Evolutionary conservation across 2,888 invertebrate genomes (phyloP), one percentile per base, ranked within the genome.

Genomic region (Lamellibrachia satsuma): DNA sequence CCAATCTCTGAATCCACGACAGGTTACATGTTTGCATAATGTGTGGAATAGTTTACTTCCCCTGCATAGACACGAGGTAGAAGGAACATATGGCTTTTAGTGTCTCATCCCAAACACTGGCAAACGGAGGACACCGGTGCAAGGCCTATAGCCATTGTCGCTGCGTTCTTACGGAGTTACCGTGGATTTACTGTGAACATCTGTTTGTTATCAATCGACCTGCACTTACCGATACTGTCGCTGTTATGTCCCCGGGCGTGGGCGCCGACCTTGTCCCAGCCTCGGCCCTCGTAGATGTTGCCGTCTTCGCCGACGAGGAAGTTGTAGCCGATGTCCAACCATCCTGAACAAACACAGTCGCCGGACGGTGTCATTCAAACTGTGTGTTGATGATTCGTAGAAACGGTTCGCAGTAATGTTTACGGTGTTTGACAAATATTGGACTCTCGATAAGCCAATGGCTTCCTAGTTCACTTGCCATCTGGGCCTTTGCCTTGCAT

Each of bases 251-350:
- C 75, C 4, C 75, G 75, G n/a, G 75, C 75, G 75, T 75, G 75
- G 75, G 75, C 75, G 75, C 75, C 75, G 22, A 75, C 75, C n/a
- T 75, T 75, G 15, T n/a, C 75, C 75, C 75, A 75, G 75, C 75
- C 75, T 75, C 75, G 75, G 6, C 75, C 75, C 75, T 75, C 75
- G 22, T 75, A 75, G 15, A 75, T 75, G 75, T 75, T 75, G 4
- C 75, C 75, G 22, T 75, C 75, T n/a, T 75, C 75, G 75, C 75
- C 75, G 22, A 75, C 75, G 6, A 75, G 0, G 75, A 75, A 75
- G 22, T 75, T 75, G 75, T 75, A 75, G 22, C 75, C 75, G 22
- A 75, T 75, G 75, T 75, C 75, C 15, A 2, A 75, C 75, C 75
- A 75, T 15, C 75, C 75, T 75, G 75, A 75, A n/a, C 75, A 22